Evolutionary conservation across 2,888 invertebrate species (phyloP).

Genomic region (Drosophila maculinotata): DNA sequence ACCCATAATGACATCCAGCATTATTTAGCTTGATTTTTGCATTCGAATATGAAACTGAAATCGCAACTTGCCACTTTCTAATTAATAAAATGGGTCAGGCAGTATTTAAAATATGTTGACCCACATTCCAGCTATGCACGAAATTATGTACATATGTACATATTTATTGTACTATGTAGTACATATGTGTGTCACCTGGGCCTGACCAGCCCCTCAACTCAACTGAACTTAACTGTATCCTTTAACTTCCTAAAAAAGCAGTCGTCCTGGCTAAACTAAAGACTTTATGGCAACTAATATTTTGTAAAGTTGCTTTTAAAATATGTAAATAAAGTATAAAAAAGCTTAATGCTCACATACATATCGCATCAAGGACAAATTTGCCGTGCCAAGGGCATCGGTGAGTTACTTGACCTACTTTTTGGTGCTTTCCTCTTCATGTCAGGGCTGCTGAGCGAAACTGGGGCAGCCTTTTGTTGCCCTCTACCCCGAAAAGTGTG

Average conservation of each 20-base stretch:
- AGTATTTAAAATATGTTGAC: conserved; percentile 43
- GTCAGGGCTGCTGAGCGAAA: conserved; percentile 39
- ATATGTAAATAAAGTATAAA: too few species aligned
- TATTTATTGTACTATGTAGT: background rate
- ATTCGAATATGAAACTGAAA: background rate
- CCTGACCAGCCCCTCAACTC: too few species aligned
- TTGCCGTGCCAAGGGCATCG: conserved; percentile 56
- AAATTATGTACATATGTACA: conserved; percentile 2
- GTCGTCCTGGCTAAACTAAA: too few species aligned
- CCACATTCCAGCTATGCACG: conserved; percentile 21
- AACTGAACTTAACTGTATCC: too few species aligned
- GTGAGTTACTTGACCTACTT: conserved; percentile 60
- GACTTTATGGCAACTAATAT: too few species aligned
- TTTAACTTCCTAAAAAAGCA: too few species aligned
- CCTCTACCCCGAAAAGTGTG: background rate
- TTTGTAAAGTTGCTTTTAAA: too few species aligned
- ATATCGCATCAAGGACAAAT: conserved; percentile 56
- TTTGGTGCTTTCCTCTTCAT: conserved; percentile 6
- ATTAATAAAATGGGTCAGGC: conserved; percentile 7
- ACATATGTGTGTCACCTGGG: conserved; percentile 3
- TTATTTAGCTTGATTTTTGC: background rate
- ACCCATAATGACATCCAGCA: background rate
- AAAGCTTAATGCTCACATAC: background rate
- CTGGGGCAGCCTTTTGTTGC: conserved; percentile 38
- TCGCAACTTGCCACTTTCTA: conserved; percentile 11